Conservation (phyloP, 2,797 vertebrate species). For the Acropternis orthonyx region DNA sequence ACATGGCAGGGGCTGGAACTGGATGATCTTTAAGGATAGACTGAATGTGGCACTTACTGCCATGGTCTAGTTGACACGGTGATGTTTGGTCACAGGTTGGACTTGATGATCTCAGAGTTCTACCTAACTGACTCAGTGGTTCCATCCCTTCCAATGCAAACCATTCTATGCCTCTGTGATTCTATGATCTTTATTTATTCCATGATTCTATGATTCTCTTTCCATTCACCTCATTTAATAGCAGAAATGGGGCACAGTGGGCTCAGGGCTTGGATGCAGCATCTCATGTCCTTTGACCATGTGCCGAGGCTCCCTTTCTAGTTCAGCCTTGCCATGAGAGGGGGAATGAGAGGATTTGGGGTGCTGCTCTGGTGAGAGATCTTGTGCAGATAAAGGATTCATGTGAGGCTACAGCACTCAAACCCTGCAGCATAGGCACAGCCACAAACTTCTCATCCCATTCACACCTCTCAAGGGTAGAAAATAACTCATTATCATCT, state of each 20-base stretch:
- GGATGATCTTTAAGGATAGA: background rate
- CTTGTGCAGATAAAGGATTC: background rate
- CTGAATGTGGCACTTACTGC: background rate
- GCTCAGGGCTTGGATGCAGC: background rate
- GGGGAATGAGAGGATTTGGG: background rate
- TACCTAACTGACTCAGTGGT: background rate
- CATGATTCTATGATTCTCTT: background rate
- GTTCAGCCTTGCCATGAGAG: background rate
- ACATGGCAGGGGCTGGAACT: fast-evolving
- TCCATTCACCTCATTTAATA: background rate
- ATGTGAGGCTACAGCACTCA: background rate
- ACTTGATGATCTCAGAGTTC: background rate
- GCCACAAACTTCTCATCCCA: background rate
- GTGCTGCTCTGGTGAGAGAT: background rate
- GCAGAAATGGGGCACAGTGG: background rate
- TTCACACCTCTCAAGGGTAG: background rate
- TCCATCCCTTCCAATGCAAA: background rate
- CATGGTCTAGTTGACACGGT: background rate
- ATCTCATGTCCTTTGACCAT: background rate
- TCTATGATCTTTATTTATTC: background rate
- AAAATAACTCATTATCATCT: background rate
- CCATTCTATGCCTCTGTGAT: background rate
- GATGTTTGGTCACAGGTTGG: background rate
- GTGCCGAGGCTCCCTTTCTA: background rate
- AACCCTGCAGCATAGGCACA: background rate